These are phyloP conservation scores for Psittacula derbiana DNA, from an alignment of 2,797 vertebrate species.

Conservation along the genomic window DNA sequence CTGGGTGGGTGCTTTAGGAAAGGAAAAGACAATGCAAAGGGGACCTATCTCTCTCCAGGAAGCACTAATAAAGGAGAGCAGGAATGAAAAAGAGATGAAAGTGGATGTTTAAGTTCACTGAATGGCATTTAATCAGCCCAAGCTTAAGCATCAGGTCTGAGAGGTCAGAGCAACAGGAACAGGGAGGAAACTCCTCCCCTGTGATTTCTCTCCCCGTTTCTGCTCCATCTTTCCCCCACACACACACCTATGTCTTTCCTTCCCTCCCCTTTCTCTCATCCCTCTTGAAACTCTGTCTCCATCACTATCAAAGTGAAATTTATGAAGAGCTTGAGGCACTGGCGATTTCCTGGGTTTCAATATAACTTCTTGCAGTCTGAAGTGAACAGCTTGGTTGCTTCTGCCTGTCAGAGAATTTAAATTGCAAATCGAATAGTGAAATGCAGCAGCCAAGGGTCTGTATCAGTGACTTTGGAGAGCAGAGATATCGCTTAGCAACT, in stretches of 20 bases:
- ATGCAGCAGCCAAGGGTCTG: constrained; percentile 68
- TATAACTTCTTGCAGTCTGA: constrained; percentile 79
- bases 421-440: constrained; percentile 79
- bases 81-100: neutral
- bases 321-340: constrained; percentile 73
- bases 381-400: constrained; percentile 82
- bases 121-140: neutral
- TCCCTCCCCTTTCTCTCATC: neutral
- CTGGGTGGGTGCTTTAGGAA: neutral
- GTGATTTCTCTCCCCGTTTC: neutral
- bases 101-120: neutral
- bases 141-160: neutral
- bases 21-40: neutral
- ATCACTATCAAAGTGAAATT: constrained; percentile 73
- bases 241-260: neutral
- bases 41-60: neutral
- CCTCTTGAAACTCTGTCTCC: neutral
- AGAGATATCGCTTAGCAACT: constrained; percentile 78
- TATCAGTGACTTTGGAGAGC: constrained; percentile 71
- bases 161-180: neutral
- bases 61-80: neutral
- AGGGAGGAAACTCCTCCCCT: neutral
- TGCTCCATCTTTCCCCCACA: neutral
- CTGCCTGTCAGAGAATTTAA: constrained; percentile 83
- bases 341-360: constrained; percentile 77